Conservation (phyloP, 2,888 invertebrate species). For the Notocelia uddmanniana region DNA sequence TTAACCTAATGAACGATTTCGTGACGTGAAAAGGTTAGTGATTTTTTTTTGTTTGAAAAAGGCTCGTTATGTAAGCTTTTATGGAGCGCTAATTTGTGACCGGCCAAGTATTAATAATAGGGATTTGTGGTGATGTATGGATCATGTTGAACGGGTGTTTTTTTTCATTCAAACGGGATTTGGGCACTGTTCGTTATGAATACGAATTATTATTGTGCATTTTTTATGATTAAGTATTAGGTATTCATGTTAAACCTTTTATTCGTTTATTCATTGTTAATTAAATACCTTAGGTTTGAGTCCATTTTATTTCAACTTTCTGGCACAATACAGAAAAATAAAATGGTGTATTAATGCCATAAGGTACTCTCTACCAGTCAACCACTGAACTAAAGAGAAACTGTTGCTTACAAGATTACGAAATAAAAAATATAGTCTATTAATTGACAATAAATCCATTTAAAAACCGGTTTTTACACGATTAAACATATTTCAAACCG, state of each 20-base stretch:
- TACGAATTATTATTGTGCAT: background rate
- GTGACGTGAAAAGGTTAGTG: constrained; percentile 50
- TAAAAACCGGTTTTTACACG: no score
- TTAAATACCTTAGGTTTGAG: background rate
- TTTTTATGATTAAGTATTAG: background rate
- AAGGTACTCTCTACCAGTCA: no score
- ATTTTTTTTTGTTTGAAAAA: constrained; percentile 40
- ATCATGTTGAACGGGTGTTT: constrained; percentile 15
- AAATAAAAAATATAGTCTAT: no score
- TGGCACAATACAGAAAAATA: no score
- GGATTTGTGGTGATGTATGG: constrained; percentile 43
- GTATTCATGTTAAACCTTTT: background rate
- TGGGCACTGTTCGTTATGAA: constrained; percentile 21
- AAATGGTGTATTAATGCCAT: no score
- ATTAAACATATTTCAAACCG: no score
- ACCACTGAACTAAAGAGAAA: no score
- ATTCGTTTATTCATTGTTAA: background rate
- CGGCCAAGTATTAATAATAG: constrained; percentile 36
- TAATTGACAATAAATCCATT: no score
- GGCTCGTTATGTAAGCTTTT: constrained; percentile 51
- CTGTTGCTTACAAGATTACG: no score
- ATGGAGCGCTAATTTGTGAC: constrained; percentile 42
- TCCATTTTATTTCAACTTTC: no score
- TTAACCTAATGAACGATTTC: constrained; percentile 45
- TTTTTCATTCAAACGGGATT: constrained; percentile 10